phyloP scores from a whole-genome alignment of 2,113 vertebrate genomes.

The Callaeas wilsoni region DNA sequence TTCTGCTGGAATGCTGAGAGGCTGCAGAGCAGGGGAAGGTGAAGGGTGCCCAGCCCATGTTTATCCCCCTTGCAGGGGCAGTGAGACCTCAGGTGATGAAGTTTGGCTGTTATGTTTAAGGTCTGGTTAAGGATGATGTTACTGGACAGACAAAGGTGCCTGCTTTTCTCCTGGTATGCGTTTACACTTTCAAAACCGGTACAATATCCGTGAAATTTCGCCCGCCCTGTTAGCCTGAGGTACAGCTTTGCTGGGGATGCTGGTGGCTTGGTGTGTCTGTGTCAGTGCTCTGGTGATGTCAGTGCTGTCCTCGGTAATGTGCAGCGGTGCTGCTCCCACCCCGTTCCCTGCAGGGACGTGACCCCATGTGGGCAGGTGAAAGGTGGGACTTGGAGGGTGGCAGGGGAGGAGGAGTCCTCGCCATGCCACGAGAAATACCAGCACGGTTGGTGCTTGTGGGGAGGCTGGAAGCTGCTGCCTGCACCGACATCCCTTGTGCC shows the following conservation, averaged over 20 bases:
- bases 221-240: accelerated
- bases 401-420: neutral
- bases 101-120: neutral
- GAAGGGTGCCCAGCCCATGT: neutral
- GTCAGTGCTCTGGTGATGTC: neutral
- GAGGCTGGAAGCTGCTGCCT: neutral
- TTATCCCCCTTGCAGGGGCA: neutral
- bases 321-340: neutral
- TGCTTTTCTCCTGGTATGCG: neutral
- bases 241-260: neutral
- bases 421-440: accelerated
- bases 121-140: neutral
- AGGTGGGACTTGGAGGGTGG: neutral
- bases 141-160: neutral
- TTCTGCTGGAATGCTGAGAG: neutral
- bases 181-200: neutral
- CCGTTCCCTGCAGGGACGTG: accelerated
- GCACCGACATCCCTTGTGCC: accelerated
- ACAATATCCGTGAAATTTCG: accelerated
- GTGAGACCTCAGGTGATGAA: neutral
- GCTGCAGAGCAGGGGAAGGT: neutral
- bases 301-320: neutral
- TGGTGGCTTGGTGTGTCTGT: neutral
- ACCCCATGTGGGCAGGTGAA: neutral
- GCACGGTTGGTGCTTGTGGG: neutral